Conservation (phyloP, 2,113 vertebrate genomes). For the Corvus cornix region DNA sequence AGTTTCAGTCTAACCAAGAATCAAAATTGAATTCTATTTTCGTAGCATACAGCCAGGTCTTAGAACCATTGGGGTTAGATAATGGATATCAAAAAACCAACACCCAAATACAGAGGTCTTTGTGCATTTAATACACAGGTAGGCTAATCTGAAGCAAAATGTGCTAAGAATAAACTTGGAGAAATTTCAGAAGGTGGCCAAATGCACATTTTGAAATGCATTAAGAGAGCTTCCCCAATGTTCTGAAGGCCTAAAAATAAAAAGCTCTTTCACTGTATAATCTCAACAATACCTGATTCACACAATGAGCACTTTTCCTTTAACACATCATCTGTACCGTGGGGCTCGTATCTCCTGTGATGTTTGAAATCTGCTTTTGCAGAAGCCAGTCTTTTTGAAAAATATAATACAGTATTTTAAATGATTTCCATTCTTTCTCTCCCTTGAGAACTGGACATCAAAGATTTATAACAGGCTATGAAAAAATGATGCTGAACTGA, state of each 20-base stretch:
- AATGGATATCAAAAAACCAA: not conserved
- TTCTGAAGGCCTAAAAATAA: not conserved
- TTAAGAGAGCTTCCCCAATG: not conserved
- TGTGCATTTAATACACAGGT: not conserved
- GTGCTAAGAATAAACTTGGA: not conserved
- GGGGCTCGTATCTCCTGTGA: not conserved
- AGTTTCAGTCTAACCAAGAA: not conserved
- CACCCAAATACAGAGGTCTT: not conserved
- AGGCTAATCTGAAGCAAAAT: not conserved
- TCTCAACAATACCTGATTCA: not conserved
- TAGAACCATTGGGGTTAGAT: not conserved
- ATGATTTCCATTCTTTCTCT: not conserved
- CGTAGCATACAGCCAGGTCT: not conserved
- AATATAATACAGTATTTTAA: not conserved
- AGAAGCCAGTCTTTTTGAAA: not conserved
- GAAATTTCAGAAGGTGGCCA: not conserved
- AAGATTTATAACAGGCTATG: not conserved
- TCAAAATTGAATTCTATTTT: not conserved
- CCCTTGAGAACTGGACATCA: not conserved
- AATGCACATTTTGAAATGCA: not conserved
- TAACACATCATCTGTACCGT: not conserved
- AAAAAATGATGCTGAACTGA: constrained; percentile 1
- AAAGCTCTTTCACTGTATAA: not conserved
- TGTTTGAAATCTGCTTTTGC: not conserved
- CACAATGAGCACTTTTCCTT: not conserved